Percentiles rank a stretch among this genome's conserved stretches.
Evolutionary conservation across 2,113 vertebrate species (phyloP).

Genomic region (Chinchilla lanigera): DNA sequence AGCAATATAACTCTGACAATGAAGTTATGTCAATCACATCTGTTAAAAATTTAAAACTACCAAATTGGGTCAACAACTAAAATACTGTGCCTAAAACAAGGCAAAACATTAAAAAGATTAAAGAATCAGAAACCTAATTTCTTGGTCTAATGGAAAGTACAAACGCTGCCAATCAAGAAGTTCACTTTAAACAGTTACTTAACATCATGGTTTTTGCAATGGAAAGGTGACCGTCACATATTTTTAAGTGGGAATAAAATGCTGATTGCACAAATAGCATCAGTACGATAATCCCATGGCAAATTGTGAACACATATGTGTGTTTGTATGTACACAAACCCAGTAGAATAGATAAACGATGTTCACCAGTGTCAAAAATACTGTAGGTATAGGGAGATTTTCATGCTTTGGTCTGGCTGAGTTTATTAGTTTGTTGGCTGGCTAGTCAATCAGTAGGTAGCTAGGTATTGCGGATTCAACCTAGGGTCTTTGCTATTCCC

Average conservation of each 20-base stretch:
- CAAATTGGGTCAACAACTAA: background rate
- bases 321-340: background rate
- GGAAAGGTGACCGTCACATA: background rate
- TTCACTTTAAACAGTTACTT: slow-evolving; percentile 1
- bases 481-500: background rate
- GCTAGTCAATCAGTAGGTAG: background rate
- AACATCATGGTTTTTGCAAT: background rate
- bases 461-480: background rate
- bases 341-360: background rate
- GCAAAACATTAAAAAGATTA: background rate
- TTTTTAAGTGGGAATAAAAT: background rate
- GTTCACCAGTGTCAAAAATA: background rate
- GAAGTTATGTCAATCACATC: background rate
- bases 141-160: slow-evolving; percentile 21
- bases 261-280: background rate
- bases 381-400: background rate
- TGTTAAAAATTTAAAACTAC: slow-evolving; percentile 7
- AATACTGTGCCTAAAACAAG: background rate
- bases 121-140: background rate
- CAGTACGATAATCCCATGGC: background rate
- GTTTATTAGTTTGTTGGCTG: background rate
- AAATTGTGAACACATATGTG: background rate
- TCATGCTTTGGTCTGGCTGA: background rate
- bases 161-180: background rate
- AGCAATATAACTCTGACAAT: background rate